Evolutionary conservation across 2,888 invertebrate species (phyloP).

Genomic region (Epinotia ramella): DNA sequence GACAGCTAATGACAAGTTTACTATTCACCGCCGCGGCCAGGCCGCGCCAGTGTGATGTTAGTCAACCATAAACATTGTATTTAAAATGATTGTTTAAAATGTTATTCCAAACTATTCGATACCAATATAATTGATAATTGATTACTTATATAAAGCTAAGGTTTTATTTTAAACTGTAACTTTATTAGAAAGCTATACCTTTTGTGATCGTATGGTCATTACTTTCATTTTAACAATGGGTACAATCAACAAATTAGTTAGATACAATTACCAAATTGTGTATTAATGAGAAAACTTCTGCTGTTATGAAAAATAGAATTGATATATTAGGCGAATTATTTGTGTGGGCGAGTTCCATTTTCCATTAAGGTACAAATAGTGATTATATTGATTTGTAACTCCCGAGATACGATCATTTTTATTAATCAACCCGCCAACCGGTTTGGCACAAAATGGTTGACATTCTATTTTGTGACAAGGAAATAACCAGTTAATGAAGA

Average conservation of each 20-base stretch:
- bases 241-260: background rate
- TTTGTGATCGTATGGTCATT: background rate
- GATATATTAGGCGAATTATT: background rate
- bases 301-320: background rate
- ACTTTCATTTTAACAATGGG: background rate
- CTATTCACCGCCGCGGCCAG: no score
- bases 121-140: background rate
- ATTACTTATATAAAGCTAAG: background rate
- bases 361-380: background rate
- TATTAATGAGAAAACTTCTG: background rate
- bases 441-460: background rate
- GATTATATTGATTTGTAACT: background rate
- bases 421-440: background rate
- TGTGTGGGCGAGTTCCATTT: background rate
- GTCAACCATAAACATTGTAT: no score
- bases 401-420: background rate
- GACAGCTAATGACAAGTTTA: no score
- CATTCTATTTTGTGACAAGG: background rate
- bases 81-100: background rate
- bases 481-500: no score
- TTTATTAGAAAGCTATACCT: background rate
- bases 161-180: background rate
- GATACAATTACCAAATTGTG: background rate
- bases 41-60: no score
- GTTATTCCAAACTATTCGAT: background rate